A percentile compares a stretch with the other conserved stretches of the same genome.
These are phyloP conservation scores for Phylloscopus collybita DNA, from an alignment of 2,797 vertebrate species.

Conservation along the genomic window DNA sequence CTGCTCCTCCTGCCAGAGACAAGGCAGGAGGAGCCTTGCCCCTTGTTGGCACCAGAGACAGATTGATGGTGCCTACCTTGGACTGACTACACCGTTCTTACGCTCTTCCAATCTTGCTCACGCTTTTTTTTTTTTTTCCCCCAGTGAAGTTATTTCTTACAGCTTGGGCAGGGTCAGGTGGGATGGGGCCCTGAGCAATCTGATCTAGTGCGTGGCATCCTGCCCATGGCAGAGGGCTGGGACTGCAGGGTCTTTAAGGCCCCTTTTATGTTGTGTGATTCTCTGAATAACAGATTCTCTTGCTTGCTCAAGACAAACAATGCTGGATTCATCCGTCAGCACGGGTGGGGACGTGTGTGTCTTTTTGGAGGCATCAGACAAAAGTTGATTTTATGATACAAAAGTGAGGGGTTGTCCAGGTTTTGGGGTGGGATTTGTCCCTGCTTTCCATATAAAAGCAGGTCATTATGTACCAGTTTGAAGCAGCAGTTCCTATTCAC, in stretches of 20 bases:
- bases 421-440: not conserved
- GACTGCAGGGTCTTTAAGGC: not conserved
- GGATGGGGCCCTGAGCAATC: not conserved
- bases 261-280: not conserved
- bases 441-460: not conserved
- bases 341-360: accelerated
- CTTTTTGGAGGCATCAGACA: not conserved
- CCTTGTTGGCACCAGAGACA: not conserved
- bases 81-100: not conserved
- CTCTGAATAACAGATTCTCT: not conserved
- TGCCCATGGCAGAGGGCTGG: not conserved
- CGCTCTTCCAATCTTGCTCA: not conserved
- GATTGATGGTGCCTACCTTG: not conserved
- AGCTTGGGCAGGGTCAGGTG: not conserved
- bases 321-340: not conserved
- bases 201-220: not conserved
- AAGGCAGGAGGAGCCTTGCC: not conserved
- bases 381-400: not conserved
- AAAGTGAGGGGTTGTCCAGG: not conserved
- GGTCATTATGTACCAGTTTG: not conserved
- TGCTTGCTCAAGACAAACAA: not conserved
- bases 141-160: not conserved
- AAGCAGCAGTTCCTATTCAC: not conserved
- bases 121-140: accelerated
- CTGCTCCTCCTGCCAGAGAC: not conserved